These are phyloP conservation scores for Odontomachus brunneus DNA, from an alignment of 1,140 invertebrate genomes.

Conservation along the genomic window DNA sequence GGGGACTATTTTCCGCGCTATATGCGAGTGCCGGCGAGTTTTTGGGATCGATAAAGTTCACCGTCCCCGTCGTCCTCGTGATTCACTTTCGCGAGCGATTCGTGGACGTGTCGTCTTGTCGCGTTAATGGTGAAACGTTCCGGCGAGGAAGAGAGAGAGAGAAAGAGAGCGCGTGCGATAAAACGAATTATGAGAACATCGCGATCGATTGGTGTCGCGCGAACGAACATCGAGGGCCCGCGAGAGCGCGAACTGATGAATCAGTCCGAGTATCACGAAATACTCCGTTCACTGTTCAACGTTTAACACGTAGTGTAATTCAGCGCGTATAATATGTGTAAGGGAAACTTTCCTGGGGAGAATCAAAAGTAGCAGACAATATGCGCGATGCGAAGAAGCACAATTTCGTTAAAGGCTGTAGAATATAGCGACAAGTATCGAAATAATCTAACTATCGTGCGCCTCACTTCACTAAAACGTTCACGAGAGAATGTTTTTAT, in stretches of 20 bases:
- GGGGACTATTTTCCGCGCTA: background rate
- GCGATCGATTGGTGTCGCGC: constrained; percentile 27
- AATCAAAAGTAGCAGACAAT: constrained; percentile 50
- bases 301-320: constrained; percentile 23
- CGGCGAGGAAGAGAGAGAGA: background rate
- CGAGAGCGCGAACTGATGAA: constrained; percentile 7
- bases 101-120: constrained; percentile 47
- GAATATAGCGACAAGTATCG: background rate
- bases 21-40: constrained; percentile 27
- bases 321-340: constrained; percentile 1
- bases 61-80: constrained; percentile 34
- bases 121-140: constrained; percentile 24
- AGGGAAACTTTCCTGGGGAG: constrained; percentile 12
- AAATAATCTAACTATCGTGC: background rate
- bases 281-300: constrained; percentile 38
- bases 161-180: background rate
- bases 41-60: constrained; percentile 39
- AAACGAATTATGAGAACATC: constrained; percentile 27
- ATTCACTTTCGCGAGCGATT: constrained; percentile 53
- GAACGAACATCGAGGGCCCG: background rate
- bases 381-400: background rate
- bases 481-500: background rate
- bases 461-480: background rate
- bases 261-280: background rate
- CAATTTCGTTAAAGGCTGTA: constrained; percentile 12